phyloP scores from a whole-genome alignment of 2,888 invertebrate species.

The Apamea sordens region DNA sequence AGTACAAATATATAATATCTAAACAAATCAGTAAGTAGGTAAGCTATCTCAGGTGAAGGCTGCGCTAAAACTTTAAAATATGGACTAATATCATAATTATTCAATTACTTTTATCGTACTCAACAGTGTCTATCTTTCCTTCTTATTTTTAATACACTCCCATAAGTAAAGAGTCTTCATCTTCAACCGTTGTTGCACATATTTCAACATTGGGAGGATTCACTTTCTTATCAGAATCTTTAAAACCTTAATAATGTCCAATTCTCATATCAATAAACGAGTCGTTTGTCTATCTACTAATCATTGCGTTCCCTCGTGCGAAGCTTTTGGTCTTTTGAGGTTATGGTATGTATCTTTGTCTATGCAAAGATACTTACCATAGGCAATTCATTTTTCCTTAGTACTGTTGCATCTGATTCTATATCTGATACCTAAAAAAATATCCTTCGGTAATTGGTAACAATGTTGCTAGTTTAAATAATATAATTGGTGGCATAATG shows the following conservation, averaged over 20 bases:
- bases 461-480: conserved; percentile 44
- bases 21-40: neutral
- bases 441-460: conserved; percentile 37
- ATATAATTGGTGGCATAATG: conserved; percentile 59
- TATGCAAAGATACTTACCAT: neutral
- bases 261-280: neutral
- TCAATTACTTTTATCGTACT: neutral
- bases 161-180: neutral
- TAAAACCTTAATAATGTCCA: neutral
- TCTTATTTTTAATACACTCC: neutral
- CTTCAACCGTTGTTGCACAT: neutral
- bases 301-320: rapidly evolving
- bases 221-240: neutral
- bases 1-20: neutral
- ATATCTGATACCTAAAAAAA: neutral
- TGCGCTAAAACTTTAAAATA: too few species aligned
- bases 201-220: neutral
- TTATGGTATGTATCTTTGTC: too few species aligned
- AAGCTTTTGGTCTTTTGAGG: neutral
- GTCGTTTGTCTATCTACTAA: neutral
- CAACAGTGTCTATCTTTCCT: neutral
- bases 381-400: too few species aligned
- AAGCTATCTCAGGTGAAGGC: neutral
- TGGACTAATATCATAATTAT: neutral
- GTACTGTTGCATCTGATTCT: neutral